phyloP scores from a whole-genome alignment of 1,140 invertebrate genomes.

The Pseudomyrmex pallidus region DNA sequence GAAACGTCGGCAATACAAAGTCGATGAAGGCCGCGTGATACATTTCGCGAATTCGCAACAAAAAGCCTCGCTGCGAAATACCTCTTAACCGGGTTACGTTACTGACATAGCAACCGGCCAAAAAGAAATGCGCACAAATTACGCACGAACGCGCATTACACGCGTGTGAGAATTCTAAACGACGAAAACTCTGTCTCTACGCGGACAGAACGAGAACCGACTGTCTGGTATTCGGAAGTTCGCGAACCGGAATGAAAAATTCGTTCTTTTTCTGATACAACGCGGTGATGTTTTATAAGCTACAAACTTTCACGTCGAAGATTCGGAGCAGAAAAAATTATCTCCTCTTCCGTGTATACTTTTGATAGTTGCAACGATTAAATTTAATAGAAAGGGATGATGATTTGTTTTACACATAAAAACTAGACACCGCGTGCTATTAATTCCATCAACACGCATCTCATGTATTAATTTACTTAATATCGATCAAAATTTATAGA shows the following conservation, averaged over 20 bases:
- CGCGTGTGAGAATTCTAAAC: conserved; percentile 12
- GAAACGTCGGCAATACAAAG: conserved; percentile 22
- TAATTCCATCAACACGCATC: no score
- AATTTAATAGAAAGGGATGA: no score
- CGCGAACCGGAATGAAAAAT: conserved; percentile 9
- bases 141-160: not conserved
- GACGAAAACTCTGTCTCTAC: not conserved
- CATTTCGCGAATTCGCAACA: conserved; percentile 47
- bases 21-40: conserved; percentile 58
- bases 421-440: no score
- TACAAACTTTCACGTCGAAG: not conserved
- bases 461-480: no score
- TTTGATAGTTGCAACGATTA: not conserved
- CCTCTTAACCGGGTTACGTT: conserved; percentile 58
- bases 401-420: no score
- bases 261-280: conserved; percentile 1
- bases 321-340: conserved; percentile 28
- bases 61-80: conserved; percentile 30
- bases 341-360: not conserved
- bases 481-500: no score
- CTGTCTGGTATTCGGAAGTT: conserved; percentile 8
- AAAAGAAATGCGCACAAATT: conserved; percentile 41
- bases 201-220: conserved; percentile 8
- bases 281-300: not conserved
- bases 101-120: conserved; percentile 5